Base-by-base conservation (phyloP, 2,888 invertebrate genomes). In the Drosophila hawaiiensis region DNA sequence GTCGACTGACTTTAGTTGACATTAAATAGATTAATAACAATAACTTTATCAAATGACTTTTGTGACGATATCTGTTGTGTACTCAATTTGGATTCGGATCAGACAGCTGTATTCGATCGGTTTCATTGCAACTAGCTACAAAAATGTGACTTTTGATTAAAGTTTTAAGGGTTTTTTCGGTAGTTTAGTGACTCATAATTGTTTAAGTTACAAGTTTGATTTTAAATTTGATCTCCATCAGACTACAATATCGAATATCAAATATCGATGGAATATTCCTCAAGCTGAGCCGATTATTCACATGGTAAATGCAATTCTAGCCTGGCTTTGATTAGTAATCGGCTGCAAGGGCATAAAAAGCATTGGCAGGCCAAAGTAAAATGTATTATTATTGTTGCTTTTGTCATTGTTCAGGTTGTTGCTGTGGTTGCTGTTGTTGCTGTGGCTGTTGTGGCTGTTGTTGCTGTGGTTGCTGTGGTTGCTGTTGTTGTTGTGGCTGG, bases 301-400 rank as follows among this genome's bases (percentile, higher is more conserved):
- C 6, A 22, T 22, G 22, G 31, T 5, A 22, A 53, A 33, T 22
- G 53, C 14, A 22, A 22, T 14, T 31, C n/a, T n/a, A 22, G 33
- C 3, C 7, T 33, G 53, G n/a, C 53, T 22, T 22, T 9, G 22
- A 25, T 25, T 25, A 12, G 12, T 5, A 35, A 7, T 12, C 10
- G 2, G 14, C 69, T 39, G 69, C 70, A 54, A 68, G 69, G 68
- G 41, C 41, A 41, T 68, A 7, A n/a, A 35, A 25, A 29, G 5
- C 29, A 54, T 61, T 53, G 70, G 53, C 70, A 53, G 4, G 56
- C 35, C 70, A 61, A 58, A 69, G 60, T 19, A 12, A 37, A 39
- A 33, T 54, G 33, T 54, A 37, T 22, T 37, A 9, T 22, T 47
- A 0, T 41, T 41, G 41, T 41, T 41, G 41, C n/a, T n/a, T n/a